phyloP scores from a whole-genome alignment of 2,113 vertebrate genomes.

The Ursus arctos region DNA sequence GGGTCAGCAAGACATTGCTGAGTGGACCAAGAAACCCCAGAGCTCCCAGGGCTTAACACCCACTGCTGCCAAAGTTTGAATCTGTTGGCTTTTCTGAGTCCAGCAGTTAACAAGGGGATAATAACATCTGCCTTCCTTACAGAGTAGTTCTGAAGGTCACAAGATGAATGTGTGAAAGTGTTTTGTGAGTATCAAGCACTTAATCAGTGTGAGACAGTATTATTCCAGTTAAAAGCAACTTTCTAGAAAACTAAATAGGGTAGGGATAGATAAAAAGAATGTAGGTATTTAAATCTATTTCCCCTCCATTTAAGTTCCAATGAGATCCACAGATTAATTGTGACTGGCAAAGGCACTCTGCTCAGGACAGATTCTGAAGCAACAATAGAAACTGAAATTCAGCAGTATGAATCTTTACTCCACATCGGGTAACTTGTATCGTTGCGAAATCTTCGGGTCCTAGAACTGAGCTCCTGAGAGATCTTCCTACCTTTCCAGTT shows the following conservation, averaged over 20 bases:
- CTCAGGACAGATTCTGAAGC: background rate
- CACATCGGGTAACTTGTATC: background rate
- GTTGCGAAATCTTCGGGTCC: background rate
- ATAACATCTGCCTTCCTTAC: constrained; percentile 29
- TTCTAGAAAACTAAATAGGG: constrained; percentile 38
- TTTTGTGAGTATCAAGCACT: constrained; percentile 42
- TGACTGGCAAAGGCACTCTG: constrained; percentile 47
- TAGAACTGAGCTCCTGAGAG: constrained; percentile 4
- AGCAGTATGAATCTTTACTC: background rate
- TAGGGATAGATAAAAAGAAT: background rate
- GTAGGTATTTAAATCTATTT: background rate
- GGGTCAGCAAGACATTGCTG: background rate
- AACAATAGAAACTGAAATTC: constrained; percentile 1
- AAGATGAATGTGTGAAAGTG: constrained; percentile 10
- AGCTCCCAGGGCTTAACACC: background rate
- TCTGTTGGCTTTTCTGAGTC: constrained; percentile 34
- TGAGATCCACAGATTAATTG: background rate
- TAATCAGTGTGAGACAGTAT: background rate
- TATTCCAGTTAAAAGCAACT: constrained; percentile 22
- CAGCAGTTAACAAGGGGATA: background rate
- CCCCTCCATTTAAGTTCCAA: background rate
- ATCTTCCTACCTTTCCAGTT: constrained; percentile 21
- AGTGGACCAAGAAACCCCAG: constrained; percentile 4
- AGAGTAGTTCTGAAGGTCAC: constrained; percentile 21
- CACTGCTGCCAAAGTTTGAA: background rate